Base-by-base conservation (phyloP, 2,113 vertebrate genomes). In the Dendropsophus ebraccatus region DNA sequence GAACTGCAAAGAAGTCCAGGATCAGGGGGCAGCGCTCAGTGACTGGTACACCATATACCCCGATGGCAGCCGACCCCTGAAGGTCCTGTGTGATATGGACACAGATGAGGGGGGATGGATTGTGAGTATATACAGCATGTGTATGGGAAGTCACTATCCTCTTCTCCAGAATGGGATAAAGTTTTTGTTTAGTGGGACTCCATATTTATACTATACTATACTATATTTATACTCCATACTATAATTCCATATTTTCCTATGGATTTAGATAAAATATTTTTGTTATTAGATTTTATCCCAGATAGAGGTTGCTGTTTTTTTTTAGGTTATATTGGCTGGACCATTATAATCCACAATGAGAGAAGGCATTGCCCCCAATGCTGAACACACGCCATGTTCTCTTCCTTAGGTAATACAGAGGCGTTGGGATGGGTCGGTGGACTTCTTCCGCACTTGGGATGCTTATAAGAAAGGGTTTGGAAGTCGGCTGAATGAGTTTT, bases 11-110 rank as follows among this genome's bases (percentile, higher is more conserved):
- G 73, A 79, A 37, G 10, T 58, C 8, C 77, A 30, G 30, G 2
- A 58, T 37, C 77, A 79, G 50, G 77, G 77, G 17, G 14, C 28
- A 28, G 30, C n/a, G 8, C 21, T 79, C 30, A 69, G 65, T 35
- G 65, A 69, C 65, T 69, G 65, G 65, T 69, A 69, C 32, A 69
- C 65, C 32, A 69, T 69, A 69, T 69, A 69, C 32, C 62, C 65
- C 0, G 65, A 69, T 69, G 65, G 65, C 65, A 32, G 6, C 65
- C 30, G 21, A 17, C 65, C 65, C 32, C 65, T 69, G 25, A 69
- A 69, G 65, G 65, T 69, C 30, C 65, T 69, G 30, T 69, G 65
- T 35, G 65, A 69, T 69, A 69, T 69, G 65, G 32, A 69, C 30
- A 69, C 30, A 1, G 65, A 69, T 69, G 65, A 9, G 21, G 65